A percentile compares a stretch with the other conserved stretches of the same genome.
These are phyloP conservation scores for Drosophila paramelanica DNA, from an alignment of 2,888 invertebrate species.

Conservation along the genomic window DNA sequence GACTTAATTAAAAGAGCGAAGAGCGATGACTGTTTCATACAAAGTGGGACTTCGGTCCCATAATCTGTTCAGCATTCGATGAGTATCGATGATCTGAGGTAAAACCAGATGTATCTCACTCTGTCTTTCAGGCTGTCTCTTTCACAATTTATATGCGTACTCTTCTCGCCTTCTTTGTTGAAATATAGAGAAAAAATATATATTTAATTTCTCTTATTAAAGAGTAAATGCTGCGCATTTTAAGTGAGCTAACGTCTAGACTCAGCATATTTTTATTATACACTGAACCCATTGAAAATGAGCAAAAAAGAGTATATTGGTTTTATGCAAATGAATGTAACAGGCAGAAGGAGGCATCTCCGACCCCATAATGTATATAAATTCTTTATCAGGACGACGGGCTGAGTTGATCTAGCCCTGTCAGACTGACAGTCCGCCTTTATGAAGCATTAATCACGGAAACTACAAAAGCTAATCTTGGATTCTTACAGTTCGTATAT, in stretches of 20 bases:
- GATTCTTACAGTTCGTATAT: too few species aligned
- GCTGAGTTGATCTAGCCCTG: too few species aligned
- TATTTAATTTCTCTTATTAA: not conserved
- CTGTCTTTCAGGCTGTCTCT: not conserved
- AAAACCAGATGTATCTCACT: constrained; percentile 9
- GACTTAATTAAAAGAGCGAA: constrained; percentile 47
- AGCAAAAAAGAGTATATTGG: too few species aligned
- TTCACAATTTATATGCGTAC: not conserved
- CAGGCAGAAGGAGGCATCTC: too few species aligned
- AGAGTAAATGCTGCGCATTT: not conserved
- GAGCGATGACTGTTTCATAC: constrained; percentile 42
- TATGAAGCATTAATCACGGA: too few species aligned
- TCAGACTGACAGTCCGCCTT: too few species aligned
- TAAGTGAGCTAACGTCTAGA: constrained; percentile 4
- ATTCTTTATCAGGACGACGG: too few species aligned
- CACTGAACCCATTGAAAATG: too few species aligned
- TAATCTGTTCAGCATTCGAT: constrained; percentile 17
- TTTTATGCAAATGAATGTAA: too few species aligned
- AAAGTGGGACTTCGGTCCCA: not conserved
- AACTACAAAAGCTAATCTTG: too few species aligned
- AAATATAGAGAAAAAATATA: not conserved
- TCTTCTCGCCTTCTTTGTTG: not conserved
- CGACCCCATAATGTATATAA: too few species aligned
- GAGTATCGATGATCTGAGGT: constrained; percentile 13
- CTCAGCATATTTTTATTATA: not conserved